Percentiles rank a stretch among this genome's conserved stretches.
Evolutionary conservation across 2,888 invertebrate species (phyloP).

Genomic region (Pachydiplax longipennis): DNA sequence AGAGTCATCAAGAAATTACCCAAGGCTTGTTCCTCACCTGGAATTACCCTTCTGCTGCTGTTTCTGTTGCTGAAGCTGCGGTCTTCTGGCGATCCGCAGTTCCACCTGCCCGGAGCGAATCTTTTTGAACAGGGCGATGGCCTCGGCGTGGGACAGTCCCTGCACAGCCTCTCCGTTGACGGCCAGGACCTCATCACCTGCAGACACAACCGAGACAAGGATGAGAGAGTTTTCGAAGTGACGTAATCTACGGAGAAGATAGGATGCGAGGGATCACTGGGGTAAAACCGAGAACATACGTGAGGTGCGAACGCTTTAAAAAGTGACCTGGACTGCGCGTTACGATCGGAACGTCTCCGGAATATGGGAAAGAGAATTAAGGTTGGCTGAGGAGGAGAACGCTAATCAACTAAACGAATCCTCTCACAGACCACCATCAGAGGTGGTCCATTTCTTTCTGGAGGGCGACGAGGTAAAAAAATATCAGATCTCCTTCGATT

Average conservation of each 20-base stretch:
- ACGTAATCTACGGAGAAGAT: not conserved
- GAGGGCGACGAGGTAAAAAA: not conserved
- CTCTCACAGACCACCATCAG: not conserved
- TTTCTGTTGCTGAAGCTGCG: not conserved
- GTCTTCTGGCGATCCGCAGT: constrained; percentile 56
- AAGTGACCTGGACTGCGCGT: not conserved
- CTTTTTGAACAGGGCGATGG: constrained; percentile 80
- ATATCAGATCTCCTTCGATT: not conserved
- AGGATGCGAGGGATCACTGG: not conserved
- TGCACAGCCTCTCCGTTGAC: constrained; percentile 83
- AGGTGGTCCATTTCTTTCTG: not conserved
- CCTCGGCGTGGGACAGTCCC: constrained; percentile 81
- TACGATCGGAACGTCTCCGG: not conserved
- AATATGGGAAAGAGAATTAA: not conserved
- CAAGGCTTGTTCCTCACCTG: not conserved
- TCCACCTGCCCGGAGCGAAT: constrained; percentile 80
- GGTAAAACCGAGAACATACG: not conserved
- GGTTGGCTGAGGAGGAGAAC: not conserved
- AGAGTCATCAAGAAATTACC: too few relatives aligned
- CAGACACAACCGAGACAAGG: constrained; percentile 53
- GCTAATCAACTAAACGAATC: not conserved
- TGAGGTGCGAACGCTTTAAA: not conserved
- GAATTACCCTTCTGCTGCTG: not conserved
- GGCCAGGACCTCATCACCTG: constrained; percentile 82
- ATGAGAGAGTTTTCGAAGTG: not conserved